Evolutionary conservation across 2,888 invertebrate species (phyloP), one percentile per base, ranked within the genome.

Genomic region (Cabera pusaria): DNA sequence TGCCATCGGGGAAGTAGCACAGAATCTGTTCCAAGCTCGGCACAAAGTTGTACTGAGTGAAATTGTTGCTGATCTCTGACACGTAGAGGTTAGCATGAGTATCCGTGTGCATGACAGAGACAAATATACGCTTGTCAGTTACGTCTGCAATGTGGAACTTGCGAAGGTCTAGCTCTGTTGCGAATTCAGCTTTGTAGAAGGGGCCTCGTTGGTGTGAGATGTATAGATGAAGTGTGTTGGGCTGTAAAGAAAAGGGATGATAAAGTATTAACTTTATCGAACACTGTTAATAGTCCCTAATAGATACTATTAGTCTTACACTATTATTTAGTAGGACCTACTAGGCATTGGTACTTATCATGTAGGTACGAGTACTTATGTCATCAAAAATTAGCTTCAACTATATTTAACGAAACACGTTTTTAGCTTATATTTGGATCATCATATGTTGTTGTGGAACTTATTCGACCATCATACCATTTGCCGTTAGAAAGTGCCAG

Each of bases 71-170:
- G 45, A 90, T 84, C 68, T 94, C 95, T 0, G 96, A 96, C 29
- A 96, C 93, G 64, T 97, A 97, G 36, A 98, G 89, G 74, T 97
- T 93, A 2, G 95, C 93, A 9, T 92, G 70, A 6, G 91, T 91
- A 44, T 93, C 92, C 0, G 92, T 91, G 76, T 97, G 96, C 72
- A 94, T 93, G 32, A 95, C 95, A 58, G 96, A 95, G 48, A 97
- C 92, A 68, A 97, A 93, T 48, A 95, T 92, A 78, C 94, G 91
- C 59, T 93, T 93, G 56, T 94, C 94, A 0, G 95, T 93, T 6
- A 96, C 95, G 70, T 97, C 97, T 0, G 94, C 95, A 28, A 97
- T 92, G 71, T 95, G 95, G 73, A 94, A 96, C 68, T 94, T 94
- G 50, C 71, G 84, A 5, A 90, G 70, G 36, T 92, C 90, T 26